Conservation (phyloP, 2,113 vertebrate genomes). For the Macaca mulatta region DNA sequence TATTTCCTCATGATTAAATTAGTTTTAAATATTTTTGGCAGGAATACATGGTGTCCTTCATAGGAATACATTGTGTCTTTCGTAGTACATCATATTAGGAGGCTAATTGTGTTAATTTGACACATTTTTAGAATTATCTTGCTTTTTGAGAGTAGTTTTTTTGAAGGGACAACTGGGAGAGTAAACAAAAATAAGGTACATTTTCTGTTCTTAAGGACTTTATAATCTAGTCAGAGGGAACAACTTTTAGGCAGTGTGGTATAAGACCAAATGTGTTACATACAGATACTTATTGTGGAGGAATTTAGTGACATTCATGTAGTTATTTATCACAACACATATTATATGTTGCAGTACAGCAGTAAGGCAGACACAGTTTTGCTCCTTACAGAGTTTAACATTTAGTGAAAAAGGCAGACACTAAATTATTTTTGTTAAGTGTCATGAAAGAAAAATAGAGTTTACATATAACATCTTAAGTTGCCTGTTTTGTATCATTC, state of each 20-base stretch:
- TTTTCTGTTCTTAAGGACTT: slow-evolving; percentile 1
- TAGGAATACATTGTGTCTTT: neutral
- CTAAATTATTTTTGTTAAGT: slow-evolving; percentile 22
- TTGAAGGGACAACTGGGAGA: neutral
- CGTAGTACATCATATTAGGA: neutral
- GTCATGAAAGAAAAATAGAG: slow-evolving; percentile 5
- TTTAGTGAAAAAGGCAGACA: neutral
- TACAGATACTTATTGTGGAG: neutral
- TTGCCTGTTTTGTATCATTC: slow-evolving; percentile 28
- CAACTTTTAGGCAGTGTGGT: neutral
- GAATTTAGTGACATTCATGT: neutral
- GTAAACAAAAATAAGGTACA: neutral
- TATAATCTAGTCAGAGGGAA: neutral
- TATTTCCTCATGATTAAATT: slow-evolving; percentile 23
- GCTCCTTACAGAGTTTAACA: neutral
- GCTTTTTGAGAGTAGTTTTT: neutral
- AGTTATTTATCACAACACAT: neutral
- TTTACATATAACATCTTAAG: neutral
- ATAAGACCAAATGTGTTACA: neutral
- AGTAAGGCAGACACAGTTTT: neutral
- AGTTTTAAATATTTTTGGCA: slow-evolving; percentile 35
- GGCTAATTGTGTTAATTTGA: neutral
- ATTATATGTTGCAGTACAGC: neutral
- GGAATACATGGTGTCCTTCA: neutral
- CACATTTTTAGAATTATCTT: neutral